Base-by-base conservation (phyloP, 2,797 vertebrate genomes). In the Coregonus suidteri region DNA sequence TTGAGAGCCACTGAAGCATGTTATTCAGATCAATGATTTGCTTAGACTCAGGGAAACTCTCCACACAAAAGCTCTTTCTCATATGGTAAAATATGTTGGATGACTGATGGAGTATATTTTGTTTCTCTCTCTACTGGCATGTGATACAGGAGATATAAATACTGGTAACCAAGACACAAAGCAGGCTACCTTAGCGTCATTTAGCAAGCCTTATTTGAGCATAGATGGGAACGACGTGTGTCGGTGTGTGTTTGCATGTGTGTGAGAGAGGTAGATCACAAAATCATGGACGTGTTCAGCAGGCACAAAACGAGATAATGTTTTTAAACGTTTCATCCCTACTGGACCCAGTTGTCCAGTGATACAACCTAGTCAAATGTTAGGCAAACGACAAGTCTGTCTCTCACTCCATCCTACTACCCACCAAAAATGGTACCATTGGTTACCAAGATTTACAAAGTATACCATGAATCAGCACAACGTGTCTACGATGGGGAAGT, bases 171-270 rank as follows among this genome's bases (percentile, higher is more conserved):
- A 13, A 64, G 59, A 30, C 7, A 64, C 2, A 9, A 30, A 64
- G 25, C 59, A 64, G 59, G 20, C 59, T 64, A 13, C 1, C 20
- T 1, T 11, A 64, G 9, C 20, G 6, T 25, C 3, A 11, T 64
- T 64, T 30, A 64, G 59, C 59, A 64, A 64, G 59, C 59, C 59
- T 25, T 64, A 64, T 64, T 25, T 64, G 20, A 64, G 20, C 59
- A 64, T 64, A 13, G 20, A 30, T 64, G 20, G 20, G 59, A 64
- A 64, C 16, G 59, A 62, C n/a, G 20, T 47, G 9, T 47, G 41
- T 47, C 25, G 25, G 31, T 34, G 31, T 34, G 31, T 34, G 11
- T 47, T 47, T 47, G 9, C 41, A 47, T 47, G 41, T 9, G 41
- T 47, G 7, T 47, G 41, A 62, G 1, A 25, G 59, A 64, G 5